Base-by-base conservation (phyloP, 2,888 invertebrate genomes). In the Leptodirus hochenwartii region DNA sequence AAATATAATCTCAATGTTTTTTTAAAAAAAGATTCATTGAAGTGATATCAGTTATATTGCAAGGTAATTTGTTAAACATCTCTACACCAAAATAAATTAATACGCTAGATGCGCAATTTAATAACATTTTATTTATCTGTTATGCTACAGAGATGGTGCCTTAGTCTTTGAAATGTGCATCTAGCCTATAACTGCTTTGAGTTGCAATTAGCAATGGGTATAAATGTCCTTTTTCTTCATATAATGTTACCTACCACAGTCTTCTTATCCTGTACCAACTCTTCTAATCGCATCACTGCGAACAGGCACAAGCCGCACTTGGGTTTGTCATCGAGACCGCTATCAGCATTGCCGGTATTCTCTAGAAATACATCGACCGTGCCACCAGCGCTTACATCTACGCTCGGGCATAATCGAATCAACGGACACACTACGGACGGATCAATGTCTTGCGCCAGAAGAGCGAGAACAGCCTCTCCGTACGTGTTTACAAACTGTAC, bases 231-330 rank as follows among this genome's bases (percentile, higher is more conserved):
- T n/a, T n/a, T n/a, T n/a, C n/a, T n/a, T n/a, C n/a, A n/a, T n/a
- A n/a, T n/a, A n/a, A n/a, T n/a, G n/a, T n/a, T n/a, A n/a, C n/a
- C n/a, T n/a, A n/a, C n/a, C n/a, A n/a, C n/a, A n/a, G n/a, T n/a
- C 45, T 67, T 75, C 42, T 82, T 70, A 37, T 71, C 62, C 45
- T 74, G 69, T 8, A 87, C 64, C 53, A 69, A 62, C 17, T 66
- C 56, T 46, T 81, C 75, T n/a, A 87, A 54, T 51, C 81, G 69
- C 33, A 71, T 64, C 0, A 88, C 68, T 3, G 81, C 81, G 49
- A 85, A 75, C 34, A 88, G 61, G 46, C 91, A 91, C 5, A 90
- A 56, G 2, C 82, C 77, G 47, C 90, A 87, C 43, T 69, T 75
- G 11, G 69, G 64, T 41, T 75, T 72, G 29, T 70, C 66, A 13